Conservation (phyloP, 2,888 invertebrate species). For the Agrenia bidenticulata region DNA sequence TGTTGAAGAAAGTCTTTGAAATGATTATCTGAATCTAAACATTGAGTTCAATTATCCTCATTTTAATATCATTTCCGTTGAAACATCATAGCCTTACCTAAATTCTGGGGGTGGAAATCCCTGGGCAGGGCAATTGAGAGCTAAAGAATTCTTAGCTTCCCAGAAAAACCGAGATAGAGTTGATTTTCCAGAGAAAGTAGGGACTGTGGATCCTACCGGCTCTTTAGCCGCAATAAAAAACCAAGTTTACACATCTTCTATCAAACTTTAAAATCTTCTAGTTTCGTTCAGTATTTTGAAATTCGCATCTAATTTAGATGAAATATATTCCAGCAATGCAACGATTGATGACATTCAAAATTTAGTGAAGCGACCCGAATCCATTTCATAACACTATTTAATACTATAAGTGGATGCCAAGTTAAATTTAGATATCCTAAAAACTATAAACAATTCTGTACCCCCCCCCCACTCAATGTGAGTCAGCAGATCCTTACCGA, state of each 20-base stretch:
- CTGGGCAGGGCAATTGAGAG: slow-evolving; percentile 57
- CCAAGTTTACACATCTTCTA: slow-evolving; percentile 2
- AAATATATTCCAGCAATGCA: neutral
- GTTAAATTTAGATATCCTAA: no score
- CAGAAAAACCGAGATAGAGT: slow-evolving; percentile 40
- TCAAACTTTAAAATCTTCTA: no score
- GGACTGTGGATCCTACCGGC: slow-evolving; percentile 52
- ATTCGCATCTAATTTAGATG: no score
- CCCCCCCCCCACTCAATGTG: no score
- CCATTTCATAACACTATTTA: no score
- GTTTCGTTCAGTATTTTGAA: no score
- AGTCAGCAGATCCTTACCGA: slow-evolving; percentile 46
- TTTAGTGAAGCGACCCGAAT: neutral
- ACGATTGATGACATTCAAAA: neutral
- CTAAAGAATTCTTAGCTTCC: slow-evolving; percentile 39
- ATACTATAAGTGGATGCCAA: no score
- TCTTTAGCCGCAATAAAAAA: slow-evolving; percentile 45
- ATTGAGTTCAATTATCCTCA: neutral
- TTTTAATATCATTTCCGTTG: slow-evolving; percentile 11
- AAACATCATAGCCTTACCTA: slow-evolving; percentile 56
- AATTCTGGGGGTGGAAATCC: slow-evolving; percentile 69
- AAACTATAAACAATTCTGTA: no score
- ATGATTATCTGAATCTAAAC: neutral
- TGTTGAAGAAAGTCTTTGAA: neutral
- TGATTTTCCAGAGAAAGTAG: slow-evolving; percentile 51